Percentiles rank a stretch among this genome's conserved stretches.
Evolutionary conservation across 2,797 vertebrate species (phyloP).

Genomic region (Dipus sagitta): DNA sequence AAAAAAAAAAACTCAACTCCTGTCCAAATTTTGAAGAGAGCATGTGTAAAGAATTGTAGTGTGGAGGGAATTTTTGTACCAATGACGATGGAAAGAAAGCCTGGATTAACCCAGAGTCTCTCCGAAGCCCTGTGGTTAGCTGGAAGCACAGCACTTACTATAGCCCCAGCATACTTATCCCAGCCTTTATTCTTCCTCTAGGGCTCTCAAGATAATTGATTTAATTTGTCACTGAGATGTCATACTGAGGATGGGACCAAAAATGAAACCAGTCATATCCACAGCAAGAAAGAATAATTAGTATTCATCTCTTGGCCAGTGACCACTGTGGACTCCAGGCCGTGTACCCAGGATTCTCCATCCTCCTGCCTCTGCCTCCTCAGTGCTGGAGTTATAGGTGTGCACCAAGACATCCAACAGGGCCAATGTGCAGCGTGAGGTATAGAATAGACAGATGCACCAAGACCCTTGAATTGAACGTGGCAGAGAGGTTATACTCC

Average conservation of each 20-base stretch:
- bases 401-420: neutral
- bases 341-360: neutral
- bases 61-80: neutral
- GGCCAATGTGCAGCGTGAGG: neutral
- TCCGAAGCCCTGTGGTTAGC: neutral
- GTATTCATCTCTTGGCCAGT: neutral
- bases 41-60: neutral
- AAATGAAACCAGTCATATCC: conserved; percentile 21
- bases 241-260: conserved; percentile 58
- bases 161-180: neutral
- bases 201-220: conserved; percentile 68
- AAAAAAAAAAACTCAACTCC: neutral
- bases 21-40: conserved; percentile 73
- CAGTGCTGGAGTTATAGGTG: neutral
- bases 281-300: conserved; percentile 56
- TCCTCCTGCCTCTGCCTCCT: neutral
- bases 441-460: too few relatives aligned
- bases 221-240: conserved; percentile 76
- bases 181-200: conserved; percentile 49
- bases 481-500: neutral
- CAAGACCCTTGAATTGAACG: rapidly evolving
- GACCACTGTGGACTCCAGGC: neutral
- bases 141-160: neutral
- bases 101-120: rapidly evolving
- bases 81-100: neutral